Base-by-base conservation (phyloP, 2,888 invertebrate genomes). In the Drosophila greeni region DNA sequence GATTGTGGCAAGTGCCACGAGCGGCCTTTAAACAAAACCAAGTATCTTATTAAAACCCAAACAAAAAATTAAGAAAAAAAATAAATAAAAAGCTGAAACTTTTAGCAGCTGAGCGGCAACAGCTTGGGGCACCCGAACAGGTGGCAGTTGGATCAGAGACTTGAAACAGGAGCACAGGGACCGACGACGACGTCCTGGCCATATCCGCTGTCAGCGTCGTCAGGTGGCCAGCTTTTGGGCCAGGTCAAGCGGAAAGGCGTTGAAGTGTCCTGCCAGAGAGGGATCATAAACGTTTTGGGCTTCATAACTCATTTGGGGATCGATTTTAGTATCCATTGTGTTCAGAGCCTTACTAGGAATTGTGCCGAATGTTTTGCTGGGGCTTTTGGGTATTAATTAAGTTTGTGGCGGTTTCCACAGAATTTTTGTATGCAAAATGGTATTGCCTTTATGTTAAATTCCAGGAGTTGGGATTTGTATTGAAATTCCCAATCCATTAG, bases 1-100 rank as follows among this genome's bases (percentile, higher is more conserved):
- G 83, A 82, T 82, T 76, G 74, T 74, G 77, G 68, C 79, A 69
- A 76, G 70, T 80, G 81, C 75, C 82, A 76, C 77, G 75, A 74
- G 81, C 74, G 64, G 64, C 52, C 65, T 33, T 52, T 26, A 52
- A 34, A 54, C 49, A 33, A 51, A 18, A 51, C 39, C 39, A 16
- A 52, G 37, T 49, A 53, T 12, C 67, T 54, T 49, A 68, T 68
- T 67, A 51, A 67, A 51, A 39, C 39, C 49, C 5, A 64, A 66
- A 56, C 23, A 37, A 48, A 53, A 45, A n/a, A n/a, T 7, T 39
- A 16, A 43, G 1, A 39, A 6, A 20, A 29, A 29, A 29, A 20
- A 55, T 33, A 56, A 47, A 48, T 57, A 29, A 9, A 34, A 40
- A 52, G 16, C 26, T 60, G 11, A 51, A 55, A 74, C 68, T 77